phyloP scores from a whole-genome alignment of 2,888 invertebrate species.

The Amaurobius ferox region DNA sequence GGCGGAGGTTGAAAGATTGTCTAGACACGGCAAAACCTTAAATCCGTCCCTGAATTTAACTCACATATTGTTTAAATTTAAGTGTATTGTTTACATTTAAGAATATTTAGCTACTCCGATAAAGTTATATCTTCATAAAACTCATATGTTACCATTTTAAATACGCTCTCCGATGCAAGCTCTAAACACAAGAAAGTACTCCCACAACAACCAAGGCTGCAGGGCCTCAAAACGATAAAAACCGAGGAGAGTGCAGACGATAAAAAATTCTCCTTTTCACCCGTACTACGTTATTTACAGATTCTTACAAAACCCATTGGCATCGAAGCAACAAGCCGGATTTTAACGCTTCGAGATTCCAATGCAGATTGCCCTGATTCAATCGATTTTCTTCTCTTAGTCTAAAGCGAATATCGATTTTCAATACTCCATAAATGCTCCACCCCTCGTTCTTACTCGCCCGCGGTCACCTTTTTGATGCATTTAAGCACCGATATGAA shows the following conservation, averaged over 20 bases:
- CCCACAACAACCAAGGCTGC: neutral
- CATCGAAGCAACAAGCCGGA: neutral
- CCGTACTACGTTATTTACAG: neutral
- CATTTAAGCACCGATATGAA: conserved; percentile 9
- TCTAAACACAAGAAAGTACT: too few species aligned
- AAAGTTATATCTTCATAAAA: too few species aligned
- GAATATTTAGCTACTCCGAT: too few species aligned
- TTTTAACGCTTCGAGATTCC: conserved; percentile 2
- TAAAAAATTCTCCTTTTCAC: neutral
- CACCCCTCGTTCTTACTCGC: neutral
- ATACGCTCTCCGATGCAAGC: too few species aligned
- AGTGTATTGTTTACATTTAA: too few species aligned
- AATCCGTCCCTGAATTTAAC: too few species aligned
- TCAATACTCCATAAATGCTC: neutral
- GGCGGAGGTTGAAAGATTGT: too few species aligned
- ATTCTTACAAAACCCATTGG: neutral
- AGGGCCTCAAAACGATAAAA: neutral
- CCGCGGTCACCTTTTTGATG: conserved; percentile 16
- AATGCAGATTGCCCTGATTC: conserved; percentile 11
- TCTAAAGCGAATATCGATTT: conserved; percentile 13
- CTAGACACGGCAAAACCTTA: too few species aligned
- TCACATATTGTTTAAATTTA: too few species aligned
- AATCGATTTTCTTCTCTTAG: conserved; percentile 1
- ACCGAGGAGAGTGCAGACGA: neutral
- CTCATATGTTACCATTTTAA: too few species aligned